A percentile compares a stretch with the other conserved stretches of the same genome.
Evolutionary conservation across 2,888 invertebrate genomes (phyloP).

Genomic region (Amphipoea lucens): DNA sequence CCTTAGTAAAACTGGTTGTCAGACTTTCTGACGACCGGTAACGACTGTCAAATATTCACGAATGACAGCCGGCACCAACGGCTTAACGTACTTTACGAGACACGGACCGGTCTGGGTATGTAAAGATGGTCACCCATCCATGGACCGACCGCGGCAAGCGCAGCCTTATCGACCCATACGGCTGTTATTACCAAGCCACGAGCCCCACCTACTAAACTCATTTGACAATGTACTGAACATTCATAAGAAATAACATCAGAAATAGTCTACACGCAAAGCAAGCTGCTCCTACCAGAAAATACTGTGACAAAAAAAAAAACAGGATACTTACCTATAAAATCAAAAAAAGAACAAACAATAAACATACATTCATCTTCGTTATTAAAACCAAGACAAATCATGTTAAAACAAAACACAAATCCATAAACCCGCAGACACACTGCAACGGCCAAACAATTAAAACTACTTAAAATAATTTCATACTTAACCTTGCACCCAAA

Average conservation of each 20-base stretch:
- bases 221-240: background rate
- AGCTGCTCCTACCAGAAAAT: background rate
- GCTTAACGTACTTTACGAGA: background rate
- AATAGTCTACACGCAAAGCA: background rate
- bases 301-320: background rate
- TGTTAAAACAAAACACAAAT: slow-evolving; percentile 14
- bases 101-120: too few relatives aligned
- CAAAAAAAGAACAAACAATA: too few relatives aligned
- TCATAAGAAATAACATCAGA: background rate
- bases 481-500: slow-evolving; percentile 65
- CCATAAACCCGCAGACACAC: slow-evolving; percentile 23
- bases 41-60: background rate
- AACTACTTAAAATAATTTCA: slow-evolving; percentile 56
- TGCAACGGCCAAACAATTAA: slow-evolving; percentile 55
- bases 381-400: slow-evolving; percentile 6
- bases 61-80: background rate
- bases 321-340: background rate
- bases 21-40: background rate
- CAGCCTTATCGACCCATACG: background rate
- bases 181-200: background rate
- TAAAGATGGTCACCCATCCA: background rate
- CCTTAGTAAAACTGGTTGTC: background rate
- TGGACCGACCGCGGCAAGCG: background rate
- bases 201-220: background rate
- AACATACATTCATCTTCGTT: background rate